phyloP scores from a whole-genome alignment of 2,888 invertebrate species.

The Poecilobothrus nobilitatus region DNA sequence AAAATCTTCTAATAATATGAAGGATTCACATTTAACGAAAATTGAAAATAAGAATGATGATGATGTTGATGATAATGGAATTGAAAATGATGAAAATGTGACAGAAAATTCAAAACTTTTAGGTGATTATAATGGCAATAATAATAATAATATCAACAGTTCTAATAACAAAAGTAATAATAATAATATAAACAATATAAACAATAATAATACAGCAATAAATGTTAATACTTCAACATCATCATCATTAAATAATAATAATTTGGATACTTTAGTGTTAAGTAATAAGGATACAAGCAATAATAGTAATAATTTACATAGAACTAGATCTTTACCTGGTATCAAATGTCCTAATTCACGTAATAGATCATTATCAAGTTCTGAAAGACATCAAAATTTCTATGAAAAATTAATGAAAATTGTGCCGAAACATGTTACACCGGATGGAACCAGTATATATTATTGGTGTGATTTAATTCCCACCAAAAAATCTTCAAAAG shows the following conservation, averaged over 20 bases:
- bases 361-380: slow-evolving; percentile 28
- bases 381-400: slow-evolving; percentile 28
- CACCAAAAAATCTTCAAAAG: slow-evolving; percentile 50
- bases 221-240: slow-evolving; percentile 15
- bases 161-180: slow-evolving; percentile 13
- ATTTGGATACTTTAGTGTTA: slow-evolving; percentile 5
- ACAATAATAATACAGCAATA: slow-evolving; percentile 40
- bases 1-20: slow-evolving; percentile 7
- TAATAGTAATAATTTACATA: slow-evolving; percentile 16
- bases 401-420: slow-evolving; percentile 41
- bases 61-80: slow-evolving; percentile 9
- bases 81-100: slow-evolving; percentile 13
- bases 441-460: slow-evolving; percentile 76
- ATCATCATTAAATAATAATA: neutral
- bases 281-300: neutral
- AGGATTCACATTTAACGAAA: too few relatives aligned
- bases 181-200: slow-evolving; percentile 23
- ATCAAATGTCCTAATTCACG: slow-evolving; percentile 30
- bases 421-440: slow-evolving; percentile 67
- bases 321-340: slow-evolving; percentile 22
- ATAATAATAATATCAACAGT: slow-evolving; percentile 28
- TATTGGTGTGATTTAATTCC: slow-evolving; percentile 75
- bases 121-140: slow-evolving; percentile 34
- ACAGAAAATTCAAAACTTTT: slow-evolving; percentile 26
- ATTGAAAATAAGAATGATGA: neutral